Base-by-base conservation (phyloP, 92 coral and sea anemone genomes). In the Umimayanthus chanpuru region DNA sequence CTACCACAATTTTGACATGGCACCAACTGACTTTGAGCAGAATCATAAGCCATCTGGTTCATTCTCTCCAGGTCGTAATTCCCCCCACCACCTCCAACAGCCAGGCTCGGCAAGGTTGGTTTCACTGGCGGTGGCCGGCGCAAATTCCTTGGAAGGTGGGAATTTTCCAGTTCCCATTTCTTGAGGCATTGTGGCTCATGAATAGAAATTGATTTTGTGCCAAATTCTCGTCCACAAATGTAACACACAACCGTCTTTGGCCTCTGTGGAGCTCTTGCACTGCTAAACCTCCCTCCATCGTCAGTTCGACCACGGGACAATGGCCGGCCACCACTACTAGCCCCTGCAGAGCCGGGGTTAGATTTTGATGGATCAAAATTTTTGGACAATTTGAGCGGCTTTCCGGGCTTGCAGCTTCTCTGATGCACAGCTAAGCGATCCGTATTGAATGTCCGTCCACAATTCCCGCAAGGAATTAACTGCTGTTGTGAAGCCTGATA, bases 211-310 rank as follows among this genome's bases (percentile, higher is more conserved):
- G 99, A 97, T 73, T 94, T 92, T 16, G 96, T 93, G 68, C 99
- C 99, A 90, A 97, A 97, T 84, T 97, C 99, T 79, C 99, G 87
- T 3, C 99, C 99, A 90, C 99, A 97, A 40, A 97, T 97, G 82
- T 94, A 97, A 80, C 99, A 97, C 36, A 97, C 98, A 56, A 95
- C 98, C 6, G 99, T 93, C 36, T 93, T 89, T 12, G 99, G 99
- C 84, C 92, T 94, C 9, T 90, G 79, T 0, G 99, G 99, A 30
- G 44, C 76, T 58, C 78, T 87, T 8, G 92, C 82, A 55, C 91
- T 95, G 36, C 95, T 89, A 80, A 85, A 85, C 43, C 91, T 73
- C 2, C 90, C 90, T 25, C 86, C 66, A 55, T 81, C 85, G 49
- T 83, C 78, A 79, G 71, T 83, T 20, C 68, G 87, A 83, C 94